These are phyloP conservation scores for Gymnothorax reevesii DNA, from an alignment of 2,797 vertebrate species.

Conservation along the genomic window DNA sequence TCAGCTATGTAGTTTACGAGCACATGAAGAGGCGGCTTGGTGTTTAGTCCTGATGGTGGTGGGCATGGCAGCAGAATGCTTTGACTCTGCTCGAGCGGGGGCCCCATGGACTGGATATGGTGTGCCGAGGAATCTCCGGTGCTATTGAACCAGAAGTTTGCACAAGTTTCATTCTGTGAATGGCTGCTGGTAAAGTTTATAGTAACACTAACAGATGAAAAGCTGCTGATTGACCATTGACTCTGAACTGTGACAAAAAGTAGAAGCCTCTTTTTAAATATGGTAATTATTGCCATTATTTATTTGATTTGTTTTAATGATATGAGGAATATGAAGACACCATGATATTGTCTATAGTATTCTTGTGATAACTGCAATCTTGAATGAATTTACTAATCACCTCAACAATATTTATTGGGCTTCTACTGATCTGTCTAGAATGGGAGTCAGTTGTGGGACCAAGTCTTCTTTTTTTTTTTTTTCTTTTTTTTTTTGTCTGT, in stretches of 20 bases:
- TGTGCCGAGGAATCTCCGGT: conserved; percentile 61
- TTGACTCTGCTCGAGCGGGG: neutral
- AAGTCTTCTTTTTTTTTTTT: conserved; percentile 7
- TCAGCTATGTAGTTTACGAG: conserved; percentile 89
- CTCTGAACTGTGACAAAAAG: neutral
- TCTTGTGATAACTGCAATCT: conserved; percentile 18
- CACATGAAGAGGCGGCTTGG: conserved; percentile 84
- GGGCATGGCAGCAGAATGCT: neutral
- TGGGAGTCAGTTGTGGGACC: conserved; percentile 28
- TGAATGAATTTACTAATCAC: conserved; percentile 18
- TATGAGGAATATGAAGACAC: neutral
- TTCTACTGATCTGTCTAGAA: conserved; percentile 14
- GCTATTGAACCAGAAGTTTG: conserved; percentile 51
- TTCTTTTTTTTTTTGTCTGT: too few relatives aligned
- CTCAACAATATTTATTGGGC: neutral
- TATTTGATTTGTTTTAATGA: conserved; percentile 21
- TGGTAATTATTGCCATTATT: conserved; percentile 1
- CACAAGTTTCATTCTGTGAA: conserved; percentile 80
- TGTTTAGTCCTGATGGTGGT: conserved; percentile 74
- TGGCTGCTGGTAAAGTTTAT: conserved; percentile 68
- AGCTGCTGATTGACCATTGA: conserved; percentile 11
- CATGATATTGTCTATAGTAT: conserved; percentile 26
- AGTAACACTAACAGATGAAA: conserved; percentile 49
- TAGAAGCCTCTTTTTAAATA: neutral
- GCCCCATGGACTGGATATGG: neutral